Evolutionary conservation across 2,797 vertebrate species (phyloP), one percentile per base, ranked within the genome.

Genomic region (Gymnopithys bicolor): DNA sequence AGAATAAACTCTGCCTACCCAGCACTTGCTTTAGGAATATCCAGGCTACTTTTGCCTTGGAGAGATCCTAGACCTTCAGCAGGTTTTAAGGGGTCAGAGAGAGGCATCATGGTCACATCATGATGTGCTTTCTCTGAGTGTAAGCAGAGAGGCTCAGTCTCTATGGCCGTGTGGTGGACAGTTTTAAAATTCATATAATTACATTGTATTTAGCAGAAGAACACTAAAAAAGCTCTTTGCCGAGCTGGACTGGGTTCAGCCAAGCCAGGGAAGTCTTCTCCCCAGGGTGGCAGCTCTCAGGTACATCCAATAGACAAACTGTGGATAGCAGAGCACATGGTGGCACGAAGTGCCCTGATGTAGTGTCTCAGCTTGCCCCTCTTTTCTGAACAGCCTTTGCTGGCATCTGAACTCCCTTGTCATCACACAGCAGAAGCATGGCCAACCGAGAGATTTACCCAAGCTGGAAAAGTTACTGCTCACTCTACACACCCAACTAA

Each of bases 1-100:
- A 79, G 60, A 93, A 93, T 77, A 83, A 96, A 75, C 37, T 93
- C 69, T 87, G 70, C n/a, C 51, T 84, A 48, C 68, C 55, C 89
- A 67, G 85, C 59, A 73, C 28, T 71, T 53, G 43, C 81, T 93
- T 85, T 37, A 94, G 88, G 68, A 86, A 81, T 28, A 90, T 76
- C 35, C 66, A 88, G 46, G n/a, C 24, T 69, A 15, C 51, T 84
- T 83, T 7, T 60, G 48, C 43, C 56, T 94, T 86, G 58, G 73
- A 94, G 43, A 91, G 43, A 21, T 75, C 59, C 43, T 71, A 94
- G 84, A 87, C 22, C 45, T 81, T 15, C 35, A 22, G 15, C 48
- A 49, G 5, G 1, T 33, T 78, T 83, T 93, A 91, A 41, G 56
- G n/a, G 70, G 28, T 76, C 35, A 71, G 18, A 81, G 52, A 71